These are phyloP conservation scores for Eupleurogrammus muticus DNA, from an alignment of 2,797 vertebrate species.

Conservation along the genomic window DNA sequence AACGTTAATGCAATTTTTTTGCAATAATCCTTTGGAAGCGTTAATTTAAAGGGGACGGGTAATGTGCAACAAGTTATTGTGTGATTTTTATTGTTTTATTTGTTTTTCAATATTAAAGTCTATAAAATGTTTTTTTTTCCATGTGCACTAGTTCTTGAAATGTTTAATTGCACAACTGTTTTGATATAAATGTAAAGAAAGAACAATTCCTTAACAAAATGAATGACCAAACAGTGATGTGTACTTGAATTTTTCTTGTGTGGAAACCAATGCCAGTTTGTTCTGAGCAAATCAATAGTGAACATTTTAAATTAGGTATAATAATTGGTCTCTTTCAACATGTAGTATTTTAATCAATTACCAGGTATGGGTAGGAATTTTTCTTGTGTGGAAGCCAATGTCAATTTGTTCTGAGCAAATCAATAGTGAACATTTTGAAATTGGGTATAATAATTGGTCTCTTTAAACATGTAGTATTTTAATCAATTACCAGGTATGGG, in stretches of 20 bases:
- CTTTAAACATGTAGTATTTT: not conserved
- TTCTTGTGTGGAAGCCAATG: constrained; percentile 49
- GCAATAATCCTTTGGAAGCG: constrained; percentile 76
- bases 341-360: not conserved
- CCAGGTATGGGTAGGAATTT: too few species aligned
- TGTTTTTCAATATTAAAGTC: constrained; percentile 63
- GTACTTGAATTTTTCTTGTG: constrained; percentile 26
- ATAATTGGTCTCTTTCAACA: not conserved
- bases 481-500: not conserved
- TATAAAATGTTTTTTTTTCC: constrained; percentile 77
- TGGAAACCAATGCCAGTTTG: constrained; percentile 55
- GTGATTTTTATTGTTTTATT: constrained; percentile 70
- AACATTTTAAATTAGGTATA: not conserved
- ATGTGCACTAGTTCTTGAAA: constrained; percentile 76
- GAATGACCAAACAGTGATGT: constrained; percentile 75
- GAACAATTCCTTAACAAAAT: constrained; percentile 54
- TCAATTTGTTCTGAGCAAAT: constrained; percentile 34
- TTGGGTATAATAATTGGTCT: not conserved
- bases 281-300: not conserved
- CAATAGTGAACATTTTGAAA: not conserved
- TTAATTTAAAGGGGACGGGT: constrained; percentile 83
- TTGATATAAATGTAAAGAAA: constrained; percentile 68
- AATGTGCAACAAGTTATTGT: constrained; percentile 82
- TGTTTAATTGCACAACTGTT: constrained; percentile 76
- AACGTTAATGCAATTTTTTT: constrained; percentile 18